A percentile compares a stretch with the other conserved stretches of the same genome.
These are phyloP conservation scores for Dione juno DNA, from an alignment of 2,888 invertebrate genomes.

Conservation along the genomic window DNA sequence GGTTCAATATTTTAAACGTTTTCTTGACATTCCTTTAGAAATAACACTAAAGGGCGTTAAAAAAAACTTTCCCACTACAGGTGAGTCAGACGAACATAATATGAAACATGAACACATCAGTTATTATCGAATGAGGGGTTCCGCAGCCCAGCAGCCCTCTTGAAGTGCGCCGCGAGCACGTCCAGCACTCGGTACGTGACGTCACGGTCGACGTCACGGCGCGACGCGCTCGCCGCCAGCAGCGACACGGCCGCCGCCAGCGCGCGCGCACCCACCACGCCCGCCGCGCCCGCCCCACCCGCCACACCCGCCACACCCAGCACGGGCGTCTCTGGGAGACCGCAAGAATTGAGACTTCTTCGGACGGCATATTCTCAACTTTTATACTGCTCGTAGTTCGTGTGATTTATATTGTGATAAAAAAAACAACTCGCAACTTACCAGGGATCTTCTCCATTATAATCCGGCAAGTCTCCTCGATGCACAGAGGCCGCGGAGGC, in stretches of 20 bases:
- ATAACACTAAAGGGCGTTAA: no score
- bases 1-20: no score
- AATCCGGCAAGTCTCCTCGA: constrained; percentile 59
- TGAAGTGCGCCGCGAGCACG: constrained; percentile 62
- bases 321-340: no score
- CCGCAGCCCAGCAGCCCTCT: constrained; percentile 59
- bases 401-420: no score
- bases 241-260: constrained; percentile 52
- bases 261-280: constrained; percentile 63
- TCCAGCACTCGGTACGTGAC: constrained; percentile 63
- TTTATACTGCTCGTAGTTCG: no score
- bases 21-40: no score
- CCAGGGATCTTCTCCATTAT: constrained; percentile 61
- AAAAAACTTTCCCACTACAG: no score
- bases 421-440: constrained; percentile 39
- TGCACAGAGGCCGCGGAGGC: constrained; percentile 45
- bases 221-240: constrained; percentile 58
- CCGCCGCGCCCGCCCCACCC: no score
- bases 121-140: constrained; percentile 65
- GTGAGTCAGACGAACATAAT: no score
- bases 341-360: no score
- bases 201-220: constrained; percentile 62
- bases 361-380: no score
- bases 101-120: constrained; percentile 39
- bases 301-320: no score